Evolutionary conservation across 2,797 vertebrate genomes (phyloP).

Genomic region (Acanthornis magna): DNA sequence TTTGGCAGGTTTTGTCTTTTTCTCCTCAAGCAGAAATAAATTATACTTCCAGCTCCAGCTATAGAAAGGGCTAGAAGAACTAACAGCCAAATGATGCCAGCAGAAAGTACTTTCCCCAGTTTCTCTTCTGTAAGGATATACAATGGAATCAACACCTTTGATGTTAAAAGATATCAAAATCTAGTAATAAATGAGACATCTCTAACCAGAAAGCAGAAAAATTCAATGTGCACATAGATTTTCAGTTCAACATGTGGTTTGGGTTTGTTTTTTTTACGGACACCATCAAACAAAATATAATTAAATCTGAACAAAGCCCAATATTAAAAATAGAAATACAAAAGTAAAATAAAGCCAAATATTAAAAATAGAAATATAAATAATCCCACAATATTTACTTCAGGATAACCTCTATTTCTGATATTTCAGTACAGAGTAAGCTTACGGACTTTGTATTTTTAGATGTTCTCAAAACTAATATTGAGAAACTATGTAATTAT

Average conservation of each 20-base stretch:
- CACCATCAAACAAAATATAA: background rate
- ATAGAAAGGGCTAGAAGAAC: background rate
- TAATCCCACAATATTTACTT: background rate
- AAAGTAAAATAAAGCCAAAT: background rate
- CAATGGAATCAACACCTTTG: background rate
- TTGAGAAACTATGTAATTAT: background rate
- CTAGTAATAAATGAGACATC: background rate
- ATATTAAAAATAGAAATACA: background rate
- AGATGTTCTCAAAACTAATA: background rate
- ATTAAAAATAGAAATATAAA: background rate
- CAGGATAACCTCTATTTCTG: background rate
- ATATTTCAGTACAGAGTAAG: background rate
- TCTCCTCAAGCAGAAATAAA: background rate
- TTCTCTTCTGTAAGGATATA: slow-evolving; percentile 1
- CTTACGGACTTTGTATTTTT: background rate
- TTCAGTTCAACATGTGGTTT: background rate
- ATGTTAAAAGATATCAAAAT: background rate
- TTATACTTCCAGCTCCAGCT: background rate
- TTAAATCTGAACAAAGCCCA: background rate
- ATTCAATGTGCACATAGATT: background rate
- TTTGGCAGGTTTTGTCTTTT: background rate
- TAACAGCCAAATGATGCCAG: background rate
- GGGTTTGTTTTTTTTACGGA: background rate
- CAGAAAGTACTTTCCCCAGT: background rate
- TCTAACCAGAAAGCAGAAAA: background rate